These are phyloP conservation scores for Pimpla rufipes DNA, from an alignment of 2,888 invertebrate species.

Conservation along the genomic window DNA sequence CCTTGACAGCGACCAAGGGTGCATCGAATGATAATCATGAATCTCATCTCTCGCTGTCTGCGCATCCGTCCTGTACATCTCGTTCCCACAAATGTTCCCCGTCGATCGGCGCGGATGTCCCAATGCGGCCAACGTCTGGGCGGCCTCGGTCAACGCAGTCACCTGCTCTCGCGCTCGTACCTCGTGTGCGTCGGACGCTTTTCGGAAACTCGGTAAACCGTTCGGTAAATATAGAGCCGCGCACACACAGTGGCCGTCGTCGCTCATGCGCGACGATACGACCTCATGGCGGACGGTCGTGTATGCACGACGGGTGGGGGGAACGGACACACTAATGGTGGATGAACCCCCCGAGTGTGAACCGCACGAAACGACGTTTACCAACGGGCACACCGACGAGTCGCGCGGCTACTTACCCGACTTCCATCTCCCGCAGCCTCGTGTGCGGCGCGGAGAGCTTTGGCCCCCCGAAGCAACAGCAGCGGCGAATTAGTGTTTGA, in stretches of 20 bases:
- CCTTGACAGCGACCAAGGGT: too few species aligned
- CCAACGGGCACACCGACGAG: not conserved
- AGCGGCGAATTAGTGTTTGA: conserved; percentile 33
- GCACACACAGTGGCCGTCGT: not conserved
- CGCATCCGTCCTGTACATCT: too few species aligned
- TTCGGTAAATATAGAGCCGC: conserved; percentile 42
- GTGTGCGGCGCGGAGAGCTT: conserved; percentile 44
- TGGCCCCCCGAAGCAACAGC: conserved; percentile 23
- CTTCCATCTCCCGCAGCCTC: not conserved
- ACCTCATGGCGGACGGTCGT: conserved; percentile 49
- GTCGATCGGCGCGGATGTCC: too few species aligned
- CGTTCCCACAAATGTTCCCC: too few species aligned
- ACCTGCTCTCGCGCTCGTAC: too few species aligned
- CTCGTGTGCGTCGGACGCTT: conserved; percentile 18
- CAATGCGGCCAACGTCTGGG: too few species aligned
- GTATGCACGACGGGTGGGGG: conserved; percentile 37
- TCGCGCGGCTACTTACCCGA: not conserved
- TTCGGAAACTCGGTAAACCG: conserved; percentile 26
- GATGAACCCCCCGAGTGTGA: not conserved
- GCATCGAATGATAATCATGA: too few species aligned
- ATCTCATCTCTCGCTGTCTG: too few species aligned
- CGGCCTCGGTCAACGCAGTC: too few species aligned
- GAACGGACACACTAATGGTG: conserved; percentile 8
- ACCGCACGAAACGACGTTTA: not conserved
- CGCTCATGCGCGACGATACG: conserved; percentile 46